Evolutionary conservation across 2,113 vertebrate species (phyloP).

Genomic region (Clarias macrocephalus): DNA sequence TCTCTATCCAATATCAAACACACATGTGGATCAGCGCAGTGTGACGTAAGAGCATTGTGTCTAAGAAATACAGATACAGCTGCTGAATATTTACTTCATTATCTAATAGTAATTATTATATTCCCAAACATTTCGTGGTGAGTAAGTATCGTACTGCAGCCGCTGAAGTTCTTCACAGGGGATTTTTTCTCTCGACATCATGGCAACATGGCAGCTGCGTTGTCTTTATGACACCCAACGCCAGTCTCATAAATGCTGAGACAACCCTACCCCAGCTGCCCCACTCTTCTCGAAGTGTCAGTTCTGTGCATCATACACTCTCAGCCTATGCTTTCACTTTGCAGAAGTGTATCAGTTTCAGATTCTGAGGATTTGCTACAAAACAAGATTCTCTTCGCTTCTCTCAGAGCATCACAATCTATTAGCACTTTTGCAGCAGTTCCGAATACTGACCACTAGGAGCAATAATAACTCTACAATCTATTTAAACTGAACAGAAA

Average conservation of each 20-base stretch:
- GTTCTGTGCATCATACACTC: neutral
- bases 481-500: neutral
- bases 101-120: neutral
- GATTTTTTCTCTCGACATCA: neutral
- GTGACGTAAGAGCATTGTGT: neutral
- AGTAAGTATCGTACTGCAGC: neutral
- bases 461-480: neutral
- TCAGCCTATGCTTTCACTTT: neutral
- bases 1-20: neutral
- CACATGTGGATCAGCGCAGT: neutral
- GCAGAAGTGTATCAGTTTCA: too few relatives aligned
- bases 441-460: neutral
- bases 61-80: neutral
- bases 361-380: too few relatives aligned
- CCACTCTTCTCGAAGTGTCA: neutral
- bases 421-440: neutral
- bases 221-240: neutral
- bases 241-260: neutral
- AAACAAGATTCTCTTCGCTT: too few relatives aligned
- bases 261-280: neutral
- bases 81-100: neutral
- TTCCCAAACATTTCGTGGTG: neutral
- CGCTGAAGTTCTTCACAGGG: neutral
- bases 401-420: neutral
- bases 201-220: neutral